phyloP scores from a whole-genome alignment of 1,140 invertebrate genomes.

The Drosophila chauvacae region DNA sequence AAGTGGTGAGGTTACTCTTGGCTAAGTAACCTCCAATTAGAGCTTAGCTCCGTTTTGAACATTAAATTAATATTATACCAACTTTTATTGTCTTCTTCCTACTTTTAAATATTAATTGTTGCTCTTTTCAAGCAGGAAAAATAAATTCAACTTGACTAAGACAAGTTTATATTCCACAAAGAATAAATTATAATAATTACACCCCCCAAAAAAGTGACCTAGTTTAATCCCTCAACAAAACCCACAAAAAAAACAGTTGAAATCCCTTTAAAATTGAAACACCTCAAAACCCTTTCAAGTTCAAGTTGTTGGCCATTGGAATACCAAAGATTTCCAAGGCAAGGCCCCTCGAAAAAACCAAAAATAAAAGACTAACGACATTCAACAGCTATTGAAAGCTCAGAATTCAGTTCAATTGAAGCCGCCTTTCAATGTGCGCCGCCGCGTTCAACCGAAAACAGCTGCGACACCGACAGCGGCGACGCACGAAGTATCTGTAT shows the following conservation, averaged over 20 bases:
- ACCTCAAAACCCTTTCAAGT: constrained; percentile 24
- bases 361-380: constrained; percentile 14
- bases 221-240: neutral
- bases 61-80: neutral
- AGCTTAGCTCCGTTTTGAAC: too few relatives aligned
- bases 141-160: fast-evolving
- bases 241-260: constrained; percentile 8
- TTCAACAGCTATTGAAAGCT: constrained; percentile 76
- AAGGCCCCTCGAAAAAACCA: neutral
- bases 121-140: neutral
- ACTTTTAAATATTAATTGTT: neutral
- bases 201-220: neutral
- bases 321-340: constrained; percentile 26
- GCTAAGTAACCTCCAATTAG: too few relatives aligned
- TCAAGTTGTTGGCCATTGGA: constrained; percentile 56
- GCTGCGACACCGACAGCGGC: constrained; percentile 46
- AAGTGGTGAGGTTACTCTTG: too few relatives aligned
- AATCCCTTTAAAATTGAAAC: neutral
- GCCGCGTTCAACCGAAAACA: constrained; percentile 65
- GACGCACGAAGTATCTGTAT: constrained; percentile 28
- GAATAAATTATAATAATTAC: neutral
- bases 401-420: constrained; percentile 39
- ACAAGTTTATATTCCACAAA: too few relatives aligned
- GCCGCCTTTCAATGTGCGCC: constrained; percentile 48
- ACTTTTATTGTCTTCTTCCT: too few relatives aligned